Base-by-base conservation (phyloP, 2,113 vertebrate genomes). In the Gnathonemus longibarbis region DNA sequence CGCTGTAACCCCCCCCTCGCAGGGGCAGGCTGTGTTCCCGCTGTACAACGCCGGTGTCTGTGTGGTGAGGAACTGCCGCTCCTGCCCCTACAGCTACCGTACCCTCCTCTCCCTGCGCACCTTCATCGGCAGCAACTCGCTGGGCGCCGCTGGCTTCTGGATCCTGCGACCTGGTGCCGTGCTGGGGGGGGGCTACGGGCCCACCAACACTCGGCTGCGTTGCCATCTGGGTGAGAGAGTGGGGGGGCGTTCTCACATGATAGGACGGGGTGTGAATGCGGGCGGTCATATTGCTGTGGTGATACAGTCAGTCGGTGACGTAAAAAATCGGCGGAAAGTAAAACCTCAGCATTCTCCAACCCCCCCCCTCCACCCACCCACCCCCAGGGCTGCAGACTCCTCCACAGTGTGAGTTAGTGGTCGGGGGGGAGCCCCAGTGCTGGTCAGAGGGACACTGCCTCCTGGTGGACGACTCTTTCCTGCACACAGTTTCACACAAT, bases 131-230 rank as follows among this genome's bases (percentile, higher is more conserved):
- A 97, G 96, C 92, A 98, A 97, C 93, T 96, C 96, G 31, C 93
- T 98, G 50, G 97, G 97, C 70, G 96, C 96, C 2, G 97, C 97
- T 6, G 97, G 96, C 52, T 98, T 98, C 92, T 97, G 96, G 90
- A 92, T 97, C 80, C 89, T 98, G 88, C 94, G 95, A 35, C 97
- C 97, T 0, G 97, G 97, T 24, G 95, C 95, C 15, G 94, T 94
- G 1, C 90, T 97, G 13, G 95, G 96, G 24, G 94, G 96, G 58
- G 94, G 95, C 13, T 97, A 97, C 13, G 97, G 97, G 90, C 96
- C 96, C 88, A 97, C 96, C 89, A 98, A 98, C 90, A 95, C 96
- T 13, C 94, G 97, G 3, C 94, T 98, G 53, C 96, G 97, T 62
- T 98, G 97, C 91, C 97, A 98, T 89, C 94, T 98, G 88, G 97